phyloP scores from a whole-genome alignment of 1,140 invertebrate species.

The Antheraea mylitta region DNA sequence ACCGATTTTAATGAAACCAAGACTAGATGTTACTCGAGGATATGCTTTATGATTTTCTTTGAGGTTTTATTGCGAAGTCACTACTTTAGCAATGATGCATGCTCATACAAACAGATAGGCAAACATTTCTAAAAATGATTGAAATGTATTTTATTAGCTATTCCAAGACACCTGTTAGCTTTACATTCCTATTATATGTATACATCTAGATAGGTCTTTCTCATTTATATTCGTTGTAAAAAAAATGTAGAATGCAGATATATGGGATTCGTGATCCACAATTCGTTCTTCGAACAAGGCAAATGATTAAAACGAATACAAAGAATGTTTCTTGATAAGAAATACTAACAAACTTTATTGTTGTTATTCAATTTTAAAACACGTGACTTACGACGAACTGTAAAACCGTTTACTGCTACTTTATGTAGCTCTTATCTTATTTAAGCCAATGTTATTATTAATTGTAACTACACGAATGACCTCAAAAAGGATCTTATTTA shows the following conservation, averaged over 20 bases:
- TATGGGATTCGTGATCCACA: background rate
- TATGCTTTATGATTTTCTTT: too few relatives aligned
- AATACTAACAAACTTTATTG: background rate
- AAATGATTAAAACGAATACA: background rate
- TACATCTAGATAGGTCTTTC: background rate
- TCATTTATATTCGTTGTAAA: background rate
- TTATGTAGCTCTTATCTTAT: background rate
- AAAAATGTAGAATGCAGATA: background rate
- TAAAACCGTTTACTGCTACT: background rate
- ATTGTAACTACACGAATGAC: background rate
- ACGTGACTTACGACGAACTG: background rate
- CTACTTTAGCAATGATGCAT: too few relatives aligned
- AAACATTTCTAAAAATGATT: too few relatives aligned
- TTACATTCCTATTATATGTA: too few relatives aligned
- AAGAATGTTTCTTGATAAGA: background rate
- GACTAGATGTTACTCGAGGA: too few relatives aligned
- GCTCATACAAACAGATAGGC: too few relatives aligned
- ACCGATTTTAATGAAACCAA: too few relatives aligned
- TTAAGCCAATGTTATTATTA: background rate
- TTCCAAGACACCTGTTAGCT: too few relatives aligned
- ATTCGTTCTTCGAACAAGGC: background rate
- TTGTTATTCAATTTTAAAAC: background rate
- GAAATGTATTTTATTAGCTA: too few relatives aligned
- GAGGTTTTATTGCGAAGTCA: too few relatives aligned
- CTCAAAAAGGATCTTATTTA: background rate